Evolutionary conservation across 2,888 invertebrate species (phyloP), one percentile per base, ranked within the genome.

Genomic region (Andrena marginata): DNA sequence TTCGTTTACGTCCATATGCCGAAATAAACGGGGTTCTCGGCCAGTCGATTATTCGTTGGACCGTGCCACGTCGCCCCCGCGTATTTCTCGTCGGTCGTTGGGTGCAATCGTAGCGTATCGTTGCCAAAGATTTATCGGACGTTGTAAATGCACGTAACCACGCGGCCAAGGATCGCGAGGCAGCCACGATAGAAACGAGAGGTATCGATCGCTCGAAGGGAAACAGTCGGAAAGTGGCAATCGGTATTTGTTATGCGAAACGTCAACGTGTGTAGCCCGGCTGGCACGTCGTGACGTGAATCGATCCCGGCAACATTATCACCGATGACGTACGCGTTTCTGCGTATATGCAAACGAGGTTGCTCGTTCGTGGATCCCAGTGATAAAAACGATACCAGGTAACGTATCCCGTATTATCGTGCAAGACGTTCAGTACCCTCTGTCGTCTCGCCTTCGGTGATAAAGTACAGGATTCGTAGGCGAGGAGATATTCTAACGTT

Each of bases 171-270:
- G 72, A 79, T 80, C 80, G 80, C 13, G 42, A 42, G 23, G 23
- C 23, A 79, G n/a, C 26, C 16, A 8, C 75, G 79, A 71, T 51
- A 69, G 42, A 73, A 64, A 71, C 51, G 60, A 60, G 59, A 74
- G 20, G 49, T 85, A 87, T 87, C 87, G 87, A 87, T 87, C 60
- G 56, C 56, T 69, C 85, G 78, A 83, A 33, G 64, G 67, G 67
- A 85, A 87, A 87, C 87, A 86, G 80, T 82, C 82, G 88, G 78
- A 42, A 42, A 60, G 64, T 77, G 54, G 65, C 82, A 80, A 77
- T 85, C 79, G 80, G 86, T 86, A 86, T 87, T 88, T 87, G 86
- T 86, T 86, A 84, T 62, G 86, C 79, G 80, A 84, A 65, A 87
- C 80, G 88, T 86, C 86, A 77, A 84, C 76, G 82, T 51, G 31